Evolutionary conservation across 2,888 invertebrate genomes (phyloP).

Genomic region (Taphrorychus bicolor): DNA sequence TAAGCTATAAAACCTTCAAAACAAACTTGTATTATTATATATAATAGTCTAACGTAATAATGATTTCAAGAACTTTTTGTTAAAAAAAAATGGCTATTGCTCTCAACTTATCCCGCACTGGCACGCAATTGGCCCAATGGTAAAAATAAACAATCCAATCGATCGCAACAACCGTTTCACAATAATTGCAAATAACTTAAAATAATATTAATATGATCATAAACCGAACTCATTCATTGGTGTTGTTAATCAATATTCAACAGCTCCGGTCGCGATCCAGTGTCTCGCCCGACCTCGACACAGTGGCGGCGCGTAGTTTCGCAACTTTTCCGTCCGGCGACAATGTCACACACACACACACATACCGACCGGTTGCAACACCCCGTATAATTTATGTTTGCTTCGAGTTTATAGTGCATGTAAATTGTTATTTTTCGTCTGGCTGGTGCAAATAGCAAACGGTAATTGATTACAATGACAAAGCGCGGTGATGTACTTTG

Average conservation of each 20-base stretch:
- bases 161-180: not conserved
- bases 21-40: too few relatives aligned
- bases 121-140: too few relatives aligned
- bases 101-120: too few relatives aligned
- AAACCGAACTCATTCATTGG: constrained; percentile 9
- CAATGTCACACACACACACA: constrained; percentile 43
- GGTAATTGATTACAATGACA: not conserved
- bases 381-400: constrained; percentile 6
- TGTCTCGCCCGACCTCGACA: constrained; percentile 39
- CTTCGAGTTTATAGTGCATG: not conserved
- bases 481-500: not conserved
- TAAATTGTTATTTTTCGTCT: constrained; percentile 5
- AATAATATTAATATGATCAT: not conserved
- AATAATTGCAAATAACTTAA: constrained; percentile 1
- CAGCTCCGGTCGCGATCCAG: constrained; percentile 18
- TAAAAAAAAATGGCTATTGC: too few relatives aligned
- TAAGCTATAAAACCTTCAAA: too few relatives aligned
- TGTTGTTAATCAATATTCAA: constrained; percentile 16
- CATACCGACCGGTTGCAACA: constrained; percentile 38
- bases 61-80: too few relatives aligned
- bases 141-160: not conserved
- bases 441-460: not conserved
- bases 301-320: constrained; percentile 31
- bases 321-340: constrained; percentile 29
- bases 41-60: too few relatives aligned